Base-by-base conservation (phyloP, 2,797 vertebrate genomes). In the Limosa lapponica region DNA sequence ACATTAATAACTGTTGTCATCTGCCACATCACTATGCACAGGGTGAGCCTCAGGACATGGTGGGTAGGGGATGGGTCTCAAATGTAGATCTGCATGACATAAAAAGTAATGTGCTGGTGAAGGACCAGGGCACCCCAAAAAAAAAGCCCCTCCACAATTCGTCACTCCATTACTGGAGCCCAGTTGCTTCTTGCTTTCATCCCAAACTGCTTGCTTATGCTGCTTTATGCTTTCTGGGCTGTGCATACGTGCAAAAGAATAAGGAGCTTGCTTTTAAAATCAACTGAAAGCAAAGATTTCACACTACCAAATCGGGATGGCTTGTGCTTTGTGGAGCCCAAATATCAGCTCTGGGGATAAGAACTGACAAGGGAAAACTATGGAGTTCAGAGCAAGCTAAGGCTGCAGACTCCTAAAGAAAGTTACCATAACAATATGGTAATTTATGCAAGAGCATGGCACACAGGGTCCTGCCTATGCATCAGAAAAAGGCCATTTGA, bases 221-320 rank as follows among this genome's bases (percentile, higher is more conserved):
- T 5, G 11, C 77, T 90, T 92, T 75, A 36, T 48, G 72, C 67
- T 77, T 87, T 46, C 80, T 62, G 74, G 80, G 64, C 83, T 95
- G 19, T 74, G 71, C 61, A 86, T 41, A 90, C 41, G 34, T 25
- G 1, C 25, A 51, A 58, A 93, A 87, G 83, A 94, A 89, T 71
- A 61, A 48, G 65, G 64, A 74, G 65, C 74, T 74, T 2, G 5
- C 86, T 91, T 95, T 95, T 48, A 92, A 85, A 82, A 94, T 78
- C 71, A 85, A 22, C 3, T 96, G 88, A 95, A 96, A 95, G 89
- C 90, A 69, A 73, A 86, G 83, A 96, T 96, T 94, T 97, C 96
- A 96, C 92, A 96, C 96, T 85, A 81, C 65, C 74, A 81, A 87
- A 93, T 92, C 24, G 1, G 41, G 46, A 87, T n/a, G 64, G 88